Conservation (phyloP, 2,797 vertebrate species). For the Ciconia nigra region DNA sequence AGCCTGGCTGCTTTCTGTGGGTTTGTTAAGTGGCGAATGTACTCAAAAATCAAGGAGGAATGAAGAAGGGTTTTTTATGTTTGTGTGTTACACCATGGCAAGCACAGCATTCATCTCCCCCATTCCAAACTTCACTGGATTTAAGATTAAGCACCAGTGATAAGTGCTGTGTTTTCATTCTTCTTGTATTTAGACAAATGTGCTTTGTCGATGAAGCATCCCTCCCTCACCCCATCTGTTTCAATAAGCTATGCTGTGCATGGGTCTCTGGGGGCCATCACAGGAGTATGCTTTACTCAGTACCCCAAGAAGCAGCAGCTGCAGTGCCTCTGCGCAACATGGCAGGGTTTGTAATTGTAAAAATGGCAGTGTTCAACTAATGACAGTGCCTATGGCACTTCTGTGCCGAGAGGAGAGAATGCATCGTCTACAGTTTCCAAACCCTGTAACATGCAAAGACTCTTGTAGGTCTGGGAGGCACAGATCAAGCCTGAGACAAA, state of each 20-base stretch:
- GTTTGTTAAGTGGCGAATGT: neutral
- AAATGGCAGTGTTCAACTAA: constrained; percentile 4
- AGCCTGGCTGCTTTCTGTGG: neutral
- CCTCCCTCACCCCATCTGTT: neutral
- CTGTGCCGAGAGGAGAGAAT: neutral
- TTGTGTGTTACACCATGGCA: neutral
- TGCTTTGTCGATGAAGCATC: neutral
- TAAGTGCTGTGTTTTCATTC: constrained; percentile 34
- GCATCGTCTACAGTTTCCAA: neutral
- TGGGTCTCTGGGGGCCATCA: neutral
- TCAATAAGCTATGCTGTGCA: constrained; percentile 3
- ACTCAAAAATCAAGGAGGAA: neutral
- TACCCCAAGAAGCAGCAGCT: neutral
- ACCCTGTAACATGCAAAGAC: neutral
- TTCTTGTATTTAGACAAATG: constrained; percentile 48
- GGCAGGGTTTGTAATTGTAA: neutral
- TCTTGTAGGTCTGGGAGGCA: neutral
- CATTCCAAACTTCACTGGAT: neutral
- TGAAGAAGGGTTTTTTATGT: neutral
- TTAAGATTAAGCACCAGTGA: neutral
- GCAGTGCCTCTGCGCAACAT: neutral
- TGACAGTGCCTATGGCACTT: neutral
- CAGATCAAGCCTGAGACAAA: neutral
- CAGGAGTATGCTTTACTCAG: neutral
- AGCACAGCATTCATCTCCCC: neutral